Percentiles rank a stretch among this genome's conserved stretches.
Evolutionary conservation across 1,140 invertebrate genomes (phyloP).

Genomic region (Zophobas morio): DNA sequence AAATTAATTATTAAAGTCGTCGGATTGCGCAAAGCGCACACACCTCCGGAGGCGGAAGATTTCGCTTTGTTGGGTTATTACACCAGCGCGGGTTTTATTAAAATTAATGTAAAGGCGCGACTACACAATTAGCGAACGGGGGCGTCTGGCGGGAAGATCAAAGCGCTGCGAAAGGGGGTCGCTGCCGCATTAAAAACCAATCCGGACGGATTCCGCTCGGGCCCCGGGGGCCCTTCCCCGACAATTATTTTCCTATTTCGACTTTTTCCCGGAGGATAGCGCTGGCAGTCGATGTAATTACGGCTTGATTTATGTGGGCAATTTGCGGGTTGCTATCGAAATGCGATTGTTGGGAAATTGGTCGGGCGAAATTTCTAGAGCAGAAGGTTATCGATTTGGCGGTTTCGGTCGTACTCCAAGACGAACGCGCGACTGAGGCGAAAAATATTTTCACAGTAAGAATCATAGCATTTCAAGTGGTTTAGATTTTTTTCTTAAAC

Average conservation of each 20-base stretch:
- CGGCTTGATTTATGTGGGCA: background rate
- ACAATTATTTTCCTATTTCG: slow-evolving; percentile 11
- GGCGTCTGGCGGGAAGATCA: slow-evolving; percentile 19
- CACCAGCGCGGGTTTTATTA: background rate
- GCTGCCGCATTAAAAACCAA: background rate
- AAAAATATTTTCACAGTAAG: too few species aligned
- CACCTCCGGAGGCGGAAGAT: slow-evolving; percentile 7
- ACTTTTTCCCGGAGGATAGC: slow-evolving; percentile 1
- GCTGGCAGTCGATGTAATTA: background rate
- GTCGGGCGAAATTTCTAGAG: too few species aligned
- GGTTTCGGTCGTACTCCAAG: too few species aligned
- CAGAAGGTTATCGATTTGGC: too few species aligned
- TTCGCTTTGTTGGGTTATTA: background rate
- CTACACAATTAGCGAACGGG: background rate
- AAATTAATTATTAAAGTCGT: slow-evolving; percentile 13
- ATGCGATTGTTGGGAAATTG: too few species aligned
- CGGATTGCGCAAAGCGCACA: slow-evolving; percentile 2
- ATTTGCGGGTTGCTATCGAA: too few species aligned
- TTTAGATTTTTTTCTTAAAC: too few species aligned
- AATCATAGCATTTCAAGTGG: too few species aligned
- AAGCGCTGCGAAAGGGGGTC: background rate
- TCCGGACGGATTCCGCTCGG: background rate
- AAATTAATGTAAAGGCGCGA: slow-evolving; percentile 21
- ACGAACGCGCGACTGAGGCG: too few species aligned
- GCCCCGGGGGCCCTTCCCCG: background rate